A percentile compares a stretch with the other conserved stretches of the same genome.
Conservation (phyloP, 2,797 vertebrate species). For the Denticeps clupeoides region DNA sequence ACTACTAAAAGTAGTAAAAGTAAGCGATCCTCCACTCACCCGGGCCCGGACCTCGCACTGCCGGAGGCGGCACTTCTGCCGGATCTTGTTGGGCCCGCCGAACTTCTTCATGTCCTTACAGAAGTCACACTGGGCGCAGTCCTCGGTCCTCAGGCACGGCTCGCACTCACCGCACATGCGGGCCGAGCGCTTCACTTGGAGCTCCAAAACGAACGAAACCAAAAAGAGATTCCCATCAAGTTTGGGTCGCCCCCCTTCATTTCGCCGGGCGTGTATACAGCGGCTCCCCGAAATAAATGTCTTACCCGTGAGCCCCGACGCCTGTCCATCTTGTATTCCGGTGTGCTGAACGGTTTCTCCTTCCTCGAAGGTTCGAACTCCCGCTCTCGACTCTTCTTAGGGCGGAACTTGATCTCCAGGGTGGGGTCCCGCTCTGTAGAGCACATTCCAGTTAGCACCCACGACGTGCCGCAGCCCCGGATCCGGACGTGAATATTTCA, state of each 20-base stretch:
- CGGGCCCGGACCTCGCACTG: constrained; percentile 89
- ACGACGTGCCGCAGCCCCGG: no score
- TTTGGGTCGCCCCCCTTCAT: no score
- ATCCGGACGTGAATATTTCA: background rate
- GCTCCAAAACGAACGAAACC: no score
- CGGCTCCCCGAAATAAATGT: background rate
- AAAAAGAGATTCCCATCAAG: no score
- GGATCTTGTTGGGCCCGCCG: constrained; percentile 91
- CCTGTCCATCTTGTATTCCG: constrained; percentile 62
- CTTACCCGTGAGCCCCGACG: constrained; percentile 63
- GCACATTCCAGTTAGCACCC: no score
- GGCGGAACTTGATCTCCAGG: constrained; percentile 79
- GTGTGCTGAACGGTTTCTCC: constrained; percentile 55
- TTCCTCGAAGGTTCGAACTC: constrained; percentile 62
- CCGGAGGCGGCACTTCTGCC: constrained; percentile 86
- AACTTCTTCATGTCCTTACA: constrained; percentile 98
- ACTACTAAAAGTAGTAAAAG: background rate
- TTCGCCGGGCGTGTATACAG: background rate
- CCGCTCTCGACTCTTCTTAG: constrained; percentile 73
- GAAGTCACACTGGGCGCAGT: constrained; percentile 89
- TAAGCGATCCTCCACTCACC: constrained; percentile 45
- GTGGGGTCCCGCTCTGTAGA: constrained; percentile 64
- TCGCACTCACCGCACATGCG: constrained; percentile 94
- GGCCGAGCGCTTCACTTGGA: constrained; percentile 80
- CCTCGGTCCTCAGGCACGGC: constrained; percentile 80